Conservation (phyloP, 1,140 invertebrate species). For the Steinernema khuongi region DNA sequence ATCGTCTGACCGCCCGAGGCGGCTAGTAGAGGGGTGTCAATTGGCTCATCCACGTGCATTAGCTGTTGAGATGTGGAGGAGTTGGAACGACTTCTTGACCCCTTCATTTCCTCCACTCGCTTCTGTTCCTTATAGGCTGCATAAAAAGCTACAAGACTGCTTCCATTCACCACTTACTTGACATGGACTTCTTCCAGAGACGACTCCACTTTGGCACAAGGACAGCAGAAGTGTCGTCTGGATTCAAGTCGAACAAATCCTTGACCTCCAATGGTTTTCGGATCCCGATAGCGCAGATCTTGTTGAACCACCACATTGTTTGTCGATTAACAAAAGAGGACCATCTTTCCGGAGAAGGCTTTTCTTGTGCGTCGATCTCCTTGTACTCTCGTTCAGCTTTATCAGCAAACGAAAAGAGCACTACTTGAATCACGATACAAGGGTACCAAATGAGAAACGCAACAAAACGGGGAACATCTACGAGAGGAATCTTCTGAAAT, state of each 20-base stretch:
- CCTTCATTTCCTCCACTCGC: background rate
- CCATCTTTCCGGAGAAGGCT: conserved; percentile 44
- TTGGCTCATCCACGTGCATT: background rate
- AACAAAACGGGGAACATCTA: conserved; percentile 37
- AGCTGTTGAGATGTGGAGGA: background rate
- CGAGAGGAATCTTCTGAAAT: conserved; percentile 35
- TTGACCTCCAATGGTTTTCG: conserved; percentile 44
- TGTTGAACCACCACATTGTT: conserved; percentile 55
- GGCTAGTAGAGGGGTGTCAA: background rate
- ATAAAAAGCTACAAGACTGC: background rate
- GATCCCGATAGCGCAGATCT: conserved; percentile 35
- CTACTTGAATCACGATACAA: conserved; percentile 35
- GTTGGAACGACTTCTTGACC: background rate
- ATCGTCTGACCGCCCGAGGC: background rate
- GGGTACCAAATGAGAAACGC: conserved; percentile 44
- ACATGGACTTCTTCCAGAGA: conserved; percentile 45
- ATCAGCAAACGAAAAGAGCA: conserved; percentile 48
- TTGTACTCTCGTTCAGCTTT: conserved; percentile 16
- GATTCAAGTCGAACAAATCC: conserved; percentile 48
- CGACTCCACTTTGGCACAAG: conserved; percentile 49
- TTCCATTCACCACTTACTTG: conserved; percentile 34
- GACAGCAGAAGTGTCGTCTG: conserved; percentile 34
- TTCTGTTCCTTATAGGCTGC: conserved; percentile 24
- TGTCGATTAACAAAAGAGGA: conserved; percentile 49
- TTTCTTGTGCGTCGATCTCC: conserved; percentile 29